Evolutionary conservation across 2,797 vertebrate genomes (phyloP), one percentile per base, ranked within the genome.

Genomic region (Sebastes minor): DNA sequence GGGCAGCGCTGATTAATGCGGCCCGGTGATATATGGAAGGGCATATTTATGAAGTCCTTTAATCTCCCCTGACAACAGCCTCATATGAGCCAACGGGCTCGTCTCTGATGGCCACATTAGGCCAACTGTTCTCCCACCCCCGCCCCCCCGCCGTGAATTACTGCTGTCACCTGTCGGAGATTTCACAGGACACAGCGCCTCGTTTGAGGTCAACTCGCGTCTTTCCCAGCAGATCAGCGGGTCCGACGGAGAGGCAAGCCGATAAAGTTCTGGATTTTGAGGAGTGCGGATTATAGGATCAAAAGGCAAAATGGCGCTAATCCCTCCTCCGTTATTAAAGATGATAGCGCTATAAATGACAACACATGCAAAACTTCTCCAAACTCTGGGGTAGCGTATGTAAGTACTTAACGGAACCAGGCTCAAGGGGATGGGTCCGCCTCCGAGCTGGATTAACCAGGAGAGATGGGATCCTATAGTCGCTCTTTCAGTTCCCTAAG

Each of bases 341-440:
- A 95, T 94, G 95, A 95, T 95, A 91, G 90, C 38, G 59, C 86
- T 95, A 90, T 95, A 94, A 95, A 94, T 95, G 95, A 95, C 94
- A 95, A 95, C 94, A 95, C 93, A 95, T 94, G 94, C 87, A 89
- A 93, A 95, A 93, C 91, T 95, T 92, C 87, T 89, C 91, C 82
- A 91, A 93, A 94, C 90, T 91, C 90, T 88, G 52, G 83, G 80
- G 38, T 81, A 71, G 86, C 79, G 88, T 88, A 91, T 90, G 93
- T 83, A 89, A 92, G 92, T 93, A 93, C 92, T 95, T 95, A 94
- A 86, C 88, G 9, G 84, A 91, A 83, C 84, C 83, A 61, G 79
- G 86, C 92, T 93, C 90, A 62, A 42, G 68, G 87, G 87, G 92
- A 92, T 70, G 84, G 79, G 74, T 81, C 82, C 35, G 89, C 53